phyloP scores from a whole-genome alignment of 2,888 invertebrate species.

The Calameuta pallipes region DNA sequence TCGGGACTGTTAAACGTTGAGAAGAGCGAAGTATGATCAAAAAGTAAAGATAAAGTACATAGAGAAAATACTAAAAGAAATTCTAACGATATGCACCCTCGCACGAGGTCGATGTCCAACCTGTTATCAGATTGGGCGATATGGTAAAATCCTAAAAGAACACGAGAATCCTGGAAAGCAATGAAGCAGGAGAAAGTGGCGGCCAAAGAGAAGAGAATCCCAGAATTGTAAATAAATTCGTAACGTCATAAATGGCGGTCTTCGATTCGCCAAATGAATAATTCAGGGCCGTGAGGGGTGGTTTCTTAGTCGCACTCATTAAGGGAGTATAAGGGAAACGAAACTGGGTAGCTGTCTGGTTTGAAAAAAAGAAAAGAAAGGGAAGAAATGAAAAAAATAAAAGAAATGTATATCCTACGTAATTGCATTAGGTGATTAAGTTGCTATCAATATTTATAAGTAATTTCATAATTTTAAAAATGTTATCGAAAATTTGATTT shows the following conservation, averaged over 20 bases:
- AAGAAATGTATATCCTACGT: background rate
- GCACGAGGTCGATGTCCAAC: background rate
- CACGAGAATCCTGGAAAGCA: background rate
- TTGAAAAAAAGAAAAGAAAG: background rate
- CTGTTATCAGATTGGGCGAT: background rate
- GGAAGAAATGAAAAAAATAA: background rate
- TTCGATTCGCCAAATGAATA: slow-evolving; percentile 22
- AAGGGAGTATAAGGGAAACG: background rate
- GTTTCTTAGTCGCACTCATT: background rate
- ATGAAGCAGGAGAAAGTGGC: background rate
- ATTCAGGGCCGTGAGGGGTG: background rate
- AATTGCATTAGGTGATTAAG: background rate
- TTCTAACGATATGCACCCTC: background rate
- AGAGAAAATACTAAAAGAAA: background rate
- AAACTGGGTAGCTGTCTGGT: background rate
- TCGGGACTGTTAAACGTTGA: background rate
- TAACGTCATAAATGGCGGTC: slow-evolving; percentile 18
- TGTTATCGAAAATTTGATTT: background rate
- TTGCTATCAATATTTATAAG: background rate
- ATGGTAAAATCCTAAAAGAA: background rate
- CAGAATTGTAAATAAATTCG: slow-evolving; percentile 19
- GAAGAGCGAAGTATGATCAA: background rate
- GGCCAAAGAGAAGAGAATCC: background rate
- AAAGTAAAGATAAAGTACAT: background rate
- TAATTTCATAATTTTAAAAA: background rate